Evolutionary conservation across 2,113 vertebrate species (phyloP).

Genomic region (Ammodytes dubius): DNA sequence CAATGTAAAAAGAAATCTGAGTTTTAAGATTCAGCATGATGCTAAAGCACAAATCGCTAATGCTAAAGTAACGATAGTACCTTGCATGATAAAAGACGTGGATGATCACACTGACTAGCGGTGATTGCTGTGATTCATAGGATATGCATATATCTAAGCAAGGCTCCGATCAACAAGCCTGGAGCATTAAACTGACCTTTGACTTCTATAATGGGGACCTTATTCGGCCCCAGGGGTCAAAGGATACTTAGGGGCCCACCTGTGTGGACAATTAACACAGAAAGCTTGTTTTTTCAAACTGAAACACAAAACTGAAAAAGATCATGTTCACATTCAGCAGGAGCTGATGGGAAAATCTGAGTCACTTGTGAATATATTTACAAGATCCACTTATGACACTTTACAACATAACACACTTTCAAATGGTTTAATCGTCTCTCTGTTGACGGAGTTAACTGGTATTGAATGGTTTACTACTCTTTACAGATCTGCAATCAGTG

Average conservation of each 20-base stretch:
- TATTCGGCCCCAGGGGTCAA: conserved; percentile 66
- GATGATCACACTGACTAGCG: conserved; percentile 48
- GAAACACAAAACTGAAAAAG: conserved; percentile 34
- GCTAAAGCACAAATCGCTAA: background rate
- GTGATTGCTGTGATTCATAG: conserved; percentile 53
- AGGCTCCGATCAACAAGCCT: conserved; percentile 68
- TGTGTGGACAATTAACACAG: conserved; percentile 80
- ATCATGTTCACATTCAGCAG: conserved; percentile 3
- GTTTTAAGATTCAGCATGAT: background rate
- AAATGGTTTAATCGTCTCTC: conserved; percentile 5
- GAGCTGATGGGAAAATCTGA: background rate
- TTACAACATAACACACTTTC: background rate
- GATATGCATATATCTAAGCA: conserved; percentile 76
- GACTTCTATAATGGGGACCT: conserved; percentile 71
- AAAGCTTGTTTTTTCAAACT: conserved; percentile 62
- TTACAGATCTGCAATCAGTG: conserved; percentile 3
- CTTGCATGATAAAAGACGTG: conserved; percentile 6
- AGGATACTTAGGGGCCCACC: conserved; percentile 74
- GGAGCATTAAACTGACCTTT: conserved; percentile 73
- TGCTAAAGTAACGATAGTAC: background rate
- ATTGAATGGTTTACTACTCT: conserved; percentile 1
- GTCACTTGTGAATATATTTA: conserved; percentile 8
- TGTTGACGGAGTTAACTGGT: background rate
- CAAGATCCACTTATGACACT: background rate
- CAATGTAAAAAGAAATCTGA: background rate